Evolutionary conservation across 2,888 invertebrate species (phyloP).

Genomic region (Heliconius charithonia): DNA sequence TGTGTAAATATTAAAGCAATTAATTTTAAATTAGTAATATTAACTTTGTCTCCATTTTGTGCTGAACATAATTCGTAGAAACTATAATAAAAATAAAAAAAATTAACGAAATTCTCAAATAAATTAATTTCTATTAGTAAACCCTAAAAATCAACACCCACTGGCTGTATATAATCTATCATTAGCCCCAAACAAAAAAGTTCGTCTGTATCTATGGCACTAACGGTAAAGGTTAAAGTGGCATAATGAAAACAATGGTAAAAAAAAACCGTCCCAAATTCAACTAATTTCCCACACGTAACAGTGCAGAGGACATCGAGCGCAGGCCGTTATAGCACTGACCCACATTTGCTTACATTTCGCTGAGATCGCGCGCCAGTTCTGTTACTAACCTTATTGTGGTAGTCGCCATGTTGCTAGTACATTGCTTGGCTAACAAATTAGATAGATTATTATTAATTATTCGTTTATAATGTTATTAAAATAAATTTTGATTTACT

Average conservation of each 20-base stretch:
- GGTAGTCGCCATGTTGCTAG: slow-evolving; percentile 39
- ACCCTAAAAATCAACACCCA: background rate
- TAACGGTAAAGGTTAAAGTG: slow-evolving; percentile 62
- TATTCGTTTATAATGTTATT: background rate
- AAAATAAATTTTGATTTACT: background rate
- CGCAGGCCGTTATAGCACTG: slow-evolving; percentile 82
- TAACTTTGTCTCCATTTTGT: background rate
- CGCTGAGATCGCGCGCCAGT: slow-evolving; percentile 64
- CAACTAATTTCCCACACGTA: slow-evolving; percentile 84
- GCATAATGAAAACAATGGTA: slow-evolving; percentile 65
- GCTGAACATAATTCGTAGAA: too few species aligned
- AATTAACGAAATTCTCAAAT: background rate
- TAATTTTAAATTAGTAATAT: background rate
- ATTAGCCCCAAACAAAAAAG: slow-evolving; percentile 10
- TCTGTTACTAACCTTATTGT: slow-evolving; percentile 73
- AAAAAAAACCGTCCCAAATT: slow-evolving; percentile 77
- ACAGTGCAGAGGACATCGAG: slow-evolving; percentile 82
- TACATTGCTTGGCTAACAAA: slow-evolving; percentile 50
- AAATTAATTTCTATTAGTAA: background rate
- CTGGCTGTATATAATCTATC: background rate
- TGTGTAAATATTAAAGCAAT: background rate
- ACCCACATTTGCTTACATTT: slow-evolving; percentile 74
- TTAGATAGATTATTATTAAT: background rate
- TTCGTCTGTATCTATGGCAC: slow-evolving; percentile 32
- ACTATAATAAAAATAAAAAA: background rate